Evolutionary conservation across 2,113 vertebrate species (phyloP), one percentile per base, ranked within the genome.

Genomic region (Rhodinocichla rosea): DNA sequence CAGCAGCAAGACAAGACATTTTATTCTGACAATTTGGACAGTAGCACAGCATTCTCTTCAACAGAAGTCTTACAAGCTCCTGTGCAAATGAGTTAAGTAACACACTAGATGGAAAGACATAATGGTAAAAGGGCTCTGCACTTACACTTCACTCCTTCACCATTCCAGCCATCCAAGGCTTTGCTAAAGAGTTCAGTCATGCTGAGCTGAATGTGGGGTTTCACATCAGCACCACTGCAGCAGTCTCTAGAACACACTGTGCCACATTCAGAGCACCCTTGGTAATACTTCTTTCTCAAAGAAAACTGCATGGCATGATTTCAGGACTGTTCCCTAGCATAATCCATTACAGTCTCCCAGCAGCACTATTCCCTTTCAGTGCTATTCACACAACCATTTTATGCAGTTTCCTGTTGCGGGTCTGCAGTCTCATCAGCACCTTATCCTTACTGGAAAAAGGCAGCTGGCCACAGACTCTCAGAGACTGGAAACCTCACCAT

Each of bases 141-240:
- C 56, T 90, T 52, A 52, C 11, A 50, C 52, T 81, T 86, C 0
- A 1, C 22, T 85, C 39, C 23, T 79, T 79, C 23, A 47, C 40
- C 33, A 27, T 18, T 75, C 82, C 76, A 55, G 57, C 37, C 56
- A 83, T 8, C 33, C 83, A 13, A 75, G 62, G 55, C 73, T 86
- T 89, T 65, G 49, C 64, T 73, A 32, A 35, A 52, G 55, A 30
- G 71, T 75, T 82, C 59, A 74, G 52, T 13, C 67, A 55, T 23
- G 50, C 78, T 32, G 67, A 91, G 59, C 59, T 81, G 70, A 82
- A 78, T 1, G 3, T 21, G 45, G 79, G 30, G 55, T 70, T 93
- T 90, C 79, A 57, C 68, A 81, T 52, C 86, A 74, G 86, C 85
- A 86, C 63, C 80, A 49, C 76, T 84, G 93, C 92, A 95, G 88